A percentile compares a stretch with the other conserved stretches of the same genome.
phyloP scores from a whole-genome alignment of 2,888 invertebrate species.

The Himalopsyche japonica region DNA sequence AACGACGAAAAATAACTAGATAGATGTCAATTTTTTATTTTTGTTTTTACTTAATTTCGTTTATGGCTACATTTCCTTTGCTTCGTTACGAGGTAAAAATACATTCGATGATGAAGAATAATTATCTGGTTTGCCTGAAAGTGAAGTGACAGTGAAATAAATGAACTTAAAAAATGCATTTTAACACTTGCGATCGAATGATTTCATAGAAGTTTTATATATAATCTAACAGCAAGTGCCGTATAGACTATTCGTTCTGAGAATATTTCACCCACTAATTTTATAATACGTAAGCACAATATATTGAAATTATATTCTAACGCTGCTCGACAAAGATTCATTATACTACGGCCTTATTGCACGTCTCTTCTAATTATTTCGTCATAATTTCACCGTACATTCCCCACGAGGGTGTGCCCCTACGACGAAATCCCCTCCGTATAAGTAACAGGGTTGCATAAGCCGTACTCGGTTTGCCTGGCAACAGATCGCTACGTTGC shows the following conservation, averaged over 20 bases:
- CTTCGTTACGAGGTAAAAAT: no score
- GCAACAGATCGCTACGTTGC: slow-evolving; percentile 20
- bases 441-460: slow-evolving; percentile 16
- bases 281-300: background rate
- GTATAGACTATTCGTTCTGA: background rate
- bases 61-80: no score
- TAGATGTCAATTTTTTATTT: no score
- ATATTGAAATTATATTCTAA: background rate
- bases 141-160: no score
- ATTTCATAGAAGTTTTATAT: no score
- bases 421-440: background rate
- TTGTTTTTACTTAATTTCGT: no score
- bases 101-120: no score
- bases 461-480: slow-evolving; percentile 13
- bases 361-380: background rate
- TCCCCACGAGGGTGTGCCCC: slow-evolving; percentile 20
- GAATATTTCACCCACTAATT: background rate
- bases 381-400: background rate
- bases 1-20: no score
- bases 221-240: background rate
- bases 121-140: no score
- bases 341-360: background rate
- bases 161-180: background rate
- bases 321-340: background rate
- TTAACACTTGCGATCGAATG: no score